phyloP scores from a whole-genome alignment of 2,888 invertebrate species.

The Melanotus villosus region DNA sequence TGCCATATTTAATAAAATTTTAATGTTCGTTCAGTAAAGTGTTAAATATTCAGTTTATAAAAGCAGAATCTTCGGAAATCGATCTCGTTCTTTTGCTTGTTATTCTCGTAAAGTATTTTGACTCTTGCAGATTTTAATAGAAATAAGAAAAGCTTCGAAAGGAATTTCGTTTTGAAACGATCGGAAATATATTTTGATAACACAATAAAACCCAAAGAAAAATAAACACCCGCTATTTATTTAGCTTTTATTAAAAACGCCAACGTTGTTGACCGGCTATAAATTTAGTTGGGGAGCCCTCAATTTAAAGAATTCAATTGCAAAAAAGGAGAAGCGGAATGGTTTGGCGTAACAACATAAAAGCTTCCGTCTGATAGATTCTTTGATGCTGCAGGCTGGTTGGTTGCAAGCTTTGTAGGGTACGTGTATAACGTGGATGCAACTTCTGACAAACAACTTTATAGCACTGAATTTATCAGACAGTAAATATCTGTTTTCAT shows the following conservation, averaged over 20 bases:
- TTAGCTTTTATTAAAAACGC: constrained; percentile 13
- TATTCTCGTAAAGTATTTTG: no score
- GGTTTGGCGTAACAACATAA: constrained; percentile 32
- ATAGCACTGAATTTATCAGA: constrained; percentile 35
- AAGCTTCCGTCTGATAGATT: constrained; percentile 32
- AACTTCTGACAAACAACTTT: constrained; percentile 40
- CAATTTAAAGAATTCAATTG: constrained; percentile 14
- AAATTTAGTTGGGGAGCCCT: not conserved
- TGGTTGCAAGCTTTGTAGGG: constrained; percentile 25
- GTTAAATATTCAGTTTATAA: no score
- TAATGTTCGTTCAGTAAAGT: no score
- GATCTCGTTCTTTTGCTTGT: no score
- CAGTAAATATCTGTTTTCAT: constrained; percentile 39
- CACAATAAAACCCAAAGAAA: no score
- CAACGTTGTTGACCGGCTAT: constrained; percentile 10
- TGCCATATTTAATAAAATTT: no score
- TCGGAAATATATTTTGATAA: no score
- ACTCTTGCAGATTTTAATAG: no score
- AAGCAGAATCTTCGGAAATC: no score
- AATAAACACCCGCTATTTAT: constrained; percentile 3
- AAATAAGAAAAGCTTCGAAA: no score
- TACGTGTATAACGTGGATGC: constrained; percentile 17
- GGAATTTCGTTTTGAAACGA: no score
- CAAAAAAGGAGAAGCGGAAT: constrained; percentile 7
- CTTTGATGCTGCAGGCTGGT: constrained; percentile 23